Percentiles rank a stretch among this genome's conserved stretches.
Evolutionary conservation across 53 echinoderm and acorn worm species (phyloP).

Genomic region (Patiria pectinifera): DNA sequence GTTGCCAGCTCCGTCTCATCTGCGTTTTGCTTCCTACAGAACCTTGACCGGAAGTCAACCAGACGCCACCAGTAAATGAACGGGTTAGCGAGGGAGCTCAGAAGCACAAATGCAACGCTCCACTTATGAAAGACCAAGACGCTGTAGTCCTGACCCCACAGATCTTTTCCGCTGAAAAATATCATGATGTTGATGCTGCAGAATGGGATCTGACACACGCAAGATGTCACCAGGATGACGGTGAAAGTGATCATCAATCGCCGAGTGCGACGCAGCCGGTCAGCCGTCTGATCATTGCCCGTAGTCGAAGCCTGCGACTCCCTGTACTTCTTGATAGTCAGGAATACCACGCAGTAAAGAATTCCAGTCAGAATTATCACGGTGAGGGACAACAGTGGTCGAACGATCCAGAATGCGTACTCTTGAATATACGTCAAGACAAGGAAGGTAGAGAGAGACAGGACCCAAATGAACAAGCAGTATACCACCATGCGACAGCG

Average conservation of each 20-base stretch:
- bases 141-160: background rate
- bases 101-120: background rate
- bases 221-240: background rate
- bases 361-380: background rate
- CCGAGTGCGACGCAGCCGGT: background rate
- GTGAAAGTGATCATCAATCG: background rate
- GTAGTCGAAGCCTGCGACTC: background rate
- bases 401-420: background rate
- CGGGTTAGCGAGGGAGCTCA: background rate
- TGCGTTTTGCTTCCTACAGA: background rate
- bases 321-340: background rate
- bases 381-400: background rate
- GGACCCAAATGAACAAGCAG: background rate
- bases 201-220: background rate
- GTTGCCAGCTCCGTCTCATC: too few relatives aligned
- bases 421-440: background rate
- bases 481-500: background rate
- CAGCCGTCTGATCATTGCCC: background rate
- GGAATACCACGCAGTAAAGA: background rate
- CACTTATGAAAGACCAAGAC: background rate
- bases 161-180: background rate
- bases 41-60: background rate
- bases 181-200: background rate
- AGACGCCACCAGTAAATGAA: conserved; percentile 11
- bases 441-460: background rate